Evolutionary conservation across 1,140 invertebrate genomes (phyloP), one percentile per base, ranked within the genome.

Genomic region (Teleopsis dalmanni): DNA sequence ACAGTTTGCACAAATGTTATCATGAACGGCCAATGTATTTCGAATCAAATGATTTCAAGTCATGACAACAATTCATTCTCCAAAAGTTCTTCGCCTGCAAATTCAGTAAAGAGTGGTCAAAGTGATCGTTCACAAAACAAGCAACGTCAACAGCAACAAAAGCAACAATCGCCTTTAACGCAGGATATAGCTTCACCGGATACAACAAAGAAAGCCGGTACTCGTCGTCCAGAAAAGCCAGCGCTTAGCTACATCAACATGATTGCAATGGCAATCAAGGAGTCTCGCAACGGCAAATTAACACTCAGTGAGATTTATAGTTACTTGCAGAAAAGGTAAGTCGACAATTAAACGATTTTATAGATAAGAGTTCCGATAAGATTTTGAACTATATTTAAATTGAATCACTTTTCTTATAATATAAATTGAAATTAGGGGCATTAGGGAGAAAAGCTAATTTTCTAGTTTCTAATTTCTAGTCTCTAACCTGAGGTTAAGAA

Each of bases 251-350:
- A 98, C 71, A 98, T 98, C 50, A 91, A 94, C 3, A 76, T 98
- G 37, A 98, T 98, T 25, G 93, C 95, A 0, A 97, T 97, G 89
- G 95, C 95, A 1, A 98, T 98, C 47, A 88, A 95, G 62, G 85
- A 85, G 55, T 93, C 91, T 11, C 89, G 91, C 0, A 81, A 80
- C 5, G 92, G 91, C 60, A 72, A 83, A 27, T 73, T 95, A 4
- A 95, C 91, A 0, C 77, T 96, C 1, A 90, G 84, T 48, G 92
- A 94, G 73, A 95, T 96, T 33, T 94, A 95, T 63, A 80, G 83
- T 11, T 94, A 87, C 64, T 74, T 95, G 1, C 87, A 91, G 57
- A 76, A 78, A 55, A 80, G 82, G 51, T 91, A 85, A 59, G 76
- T 85, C 22, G n/a, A 42, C 22, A 19, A n/a, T n/a, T n/a, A n/a